Evolutionary conservation across 92 coral and sea anemone genomes (phyloP), one percentile per base, ranked within the genome.

Genomic region (Metridium senile): DNA sequence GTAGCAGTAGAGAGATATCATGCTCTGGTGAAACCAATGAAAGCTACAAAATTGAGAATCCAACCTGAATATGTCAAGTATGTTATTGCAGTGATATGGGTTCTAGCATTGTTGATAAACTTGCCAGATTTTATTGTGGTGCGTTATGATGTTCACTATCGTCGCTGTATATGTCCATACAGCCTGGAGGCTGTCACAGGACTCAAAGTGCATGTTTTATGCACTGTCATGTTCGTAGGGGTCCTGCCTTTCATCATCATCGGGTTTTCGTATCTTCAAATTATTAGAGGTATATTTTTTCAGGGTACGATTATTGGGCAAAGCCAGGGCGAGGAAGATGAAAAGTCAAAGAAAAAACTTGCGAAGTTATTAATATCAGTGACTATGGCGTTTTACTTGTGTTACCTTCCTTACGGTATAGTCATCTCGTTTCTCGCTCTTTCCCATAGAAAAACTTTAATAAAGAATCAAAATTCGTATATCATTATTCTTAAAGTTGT

Each of bases 1-100:
- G 51, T 90, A 2, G 92, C 96, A 2, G 65, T 85, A 10, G 96
- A 90, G 57, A 74, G 96, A n/a, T 87, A 90, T 70, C 89, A 90
- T 62, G 96, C 96, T 9, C 22, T 90, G 0, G 82, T 90, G 49
- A 90, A 90, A 33, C 92, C 96, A 0, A 80, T 87, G 92, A 29
- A 61, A 1, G 56, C 69, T 0, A 76, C 54, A 32, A 76, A 26
- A 32, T 74, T 84, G 0, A 76, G 87, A 8, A 61, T 90, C 1
- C 79, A 63, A 54, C 20, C 32, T 0, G 92, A 88, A 70, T 78
- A 57, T 22, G 75, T 90, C 0, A 53, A 81, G 43, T 76, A 87
- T 29, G 92, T 78, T 26, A 69, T 88, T 62, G 64, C 74, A 20
- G 32, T 56, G 19, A 46, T 87, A 21, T 90, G 96, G 96, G 9